Conservation (phyloP, 1,140 invertebrate genomes). For the Geopemphigus sp. region DNA sequence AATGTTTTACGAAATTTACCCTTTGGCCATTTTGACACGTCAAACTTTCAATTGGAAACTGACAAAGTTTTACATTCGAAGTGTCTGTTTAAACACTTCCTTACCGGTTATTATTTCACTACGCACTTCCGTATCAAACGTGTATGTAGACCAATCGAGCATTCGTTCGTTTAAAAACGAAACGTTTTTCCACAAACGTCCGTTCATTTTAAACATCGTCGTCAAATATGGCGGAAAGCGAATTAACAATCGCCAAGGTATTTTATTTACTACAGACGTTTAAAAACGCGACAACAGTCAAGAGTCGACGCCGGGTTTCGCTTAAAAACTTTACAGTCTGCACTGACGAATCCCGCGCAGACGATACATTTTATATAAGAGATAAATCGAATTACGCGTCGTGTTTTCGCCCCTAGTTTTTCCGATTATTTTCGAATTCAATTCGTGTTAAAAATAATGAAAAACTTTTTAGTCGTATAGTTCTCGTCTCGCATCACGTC, state of each 20-base stretch:
- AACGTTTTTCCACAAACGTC: too few relatives aligned
- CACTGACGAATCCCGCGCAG: background rate
- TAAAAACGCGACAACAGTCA: too few relatives aligned
- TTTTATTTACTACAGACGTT: too few relatives aligned
- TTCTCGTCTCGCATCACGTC: slow-evolving; percentile 17
- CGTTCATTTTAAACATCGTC: too few relatives aligned
- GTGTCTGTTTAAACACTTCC: slow-evolving; percentile 7
- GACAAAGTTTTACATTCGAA: slow-evolving; percentile 8
- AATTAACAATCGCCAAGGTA: too few relatives aligned
- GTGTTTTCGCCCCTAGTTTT: background rate
- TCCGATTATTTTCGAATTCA: background rate
- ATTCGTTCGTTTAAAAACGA: background rate
- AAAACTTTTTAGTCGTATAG: slow-evolving; percentile 33
- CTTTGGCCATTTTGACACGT: slow-evolving; percentile 25
- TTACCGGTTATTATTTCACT: background rate
- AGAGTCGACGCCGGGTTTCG: background rate
- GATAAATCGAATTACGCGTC: slow-evolving; percentile 14
- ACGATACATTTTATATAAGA: background rate
- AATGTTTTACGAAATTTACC: slow-evolving; percentile 7
- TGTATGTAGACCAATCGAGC: background rate
- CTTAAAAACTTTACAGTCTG: background rate
- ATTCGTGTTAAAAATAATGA: slow-evolving; percentile 33
- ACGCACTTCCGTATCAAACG: too few relatives aligned
- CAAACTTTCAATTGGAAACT: slow-evolving; percentile 31
- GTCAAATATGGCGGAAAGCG: too few relatives aligned